Base-by-base conservation (phyloP, 2,888 invertebrate species). In the Lasioglossum marginatum region DNA sequence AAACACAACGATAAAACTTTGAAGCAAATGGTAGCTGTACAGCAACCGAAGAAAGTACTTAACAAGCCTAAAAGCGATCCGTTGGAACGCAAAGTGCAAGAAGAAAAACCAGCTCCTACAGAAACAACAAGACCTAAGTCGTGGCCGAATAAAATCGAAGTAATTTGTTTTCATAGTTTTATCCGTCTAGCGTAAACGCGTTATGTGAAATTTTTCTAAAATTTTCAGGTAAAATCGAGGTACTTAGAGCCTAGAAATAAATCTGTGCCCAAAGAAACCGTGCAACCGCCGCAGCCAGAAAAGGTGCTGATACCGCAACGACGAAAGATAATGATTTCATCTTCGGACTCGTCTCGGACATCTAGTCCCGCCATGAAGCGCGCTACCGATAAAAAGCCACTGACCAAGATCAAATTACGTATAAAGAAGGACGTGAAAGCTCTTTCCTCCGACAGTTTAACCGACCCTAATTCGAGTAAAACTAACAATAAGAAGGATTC, bases 281-380 rank as follows among this genome's bases (percentile, higher is more conserved):
- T 83, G 0, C 82, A 89, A 1, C 91, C 90, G 77, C 80, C 77
- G 6, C 90, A 87, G 66, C 93, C 89, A 34, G 94, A 95, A 14
- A 93, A 94, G 70, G 90, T 94, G 27, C 90, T 94, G 34, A 88
- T 94, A 3, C 95, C 95, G 48, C 96, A 96, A 80, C 92, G 96
- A 34, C 93, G 95, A 34, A 95, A 96, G 66, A 96, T 96, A 87
- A 95, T 96, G 93, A 95, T 96, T 27, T 96, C 96, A 0, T 97
- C 96, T 0, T 97, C 96, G 73, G 97, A 97, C 90, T 97, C 97
- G 0, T 97, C 97, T 0, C 96, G 97, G 19, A 97, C 97, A 85
- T 97, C 97, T 2, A 97, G 97, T 91, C 97, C 97, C 1, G 96
- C 97, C 3, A 96, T 96, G 93, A 95, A 95, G 87, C 95, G 96